These are phyloP conservation scores for Apamea epomidion DNA, from an alignment of 2,888 invertebrate species.

Conservation along the genomic window DNA sequence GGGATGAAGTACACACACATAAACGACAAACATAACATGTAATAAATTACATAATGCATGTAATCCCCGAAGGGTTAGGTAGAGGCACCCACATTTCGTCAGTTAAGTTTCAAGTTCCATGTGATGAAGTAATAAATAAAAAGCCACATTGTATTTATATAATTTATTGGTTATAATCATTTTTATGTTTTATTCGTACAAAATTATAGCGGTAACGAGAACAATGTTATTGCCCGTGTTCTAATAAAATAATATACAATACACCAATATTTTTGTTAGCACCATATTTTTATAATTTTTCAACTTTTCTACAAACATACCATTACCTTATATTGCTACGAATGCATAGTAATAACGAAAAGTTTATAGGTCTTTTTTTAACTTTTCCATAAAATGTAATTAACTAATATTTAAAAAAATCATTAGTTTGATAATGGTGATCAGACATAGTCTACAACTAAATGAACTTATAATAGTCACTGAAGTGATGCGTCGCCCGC, in stretches of 20 bases:
- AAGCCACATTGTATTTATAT: conserved; percentile 71
- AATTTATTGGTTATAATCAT: conserved; percentile 84
- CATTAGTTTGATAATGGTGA: conserved; percentile 78
- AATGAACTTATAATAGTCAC: conserved; percentile 77
- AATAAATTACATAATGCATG: background rate
- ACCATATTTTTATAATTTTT: conserved; percentile 85
- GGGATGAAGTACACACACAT: background rate
- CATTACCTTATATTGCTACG: conserved; percentile 86
- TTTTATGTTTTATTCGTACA: conserved; percentile 83
- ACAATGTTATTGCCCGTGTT: conserved; percentile 83
- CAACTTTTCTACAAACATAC: conserved; percentile 84
- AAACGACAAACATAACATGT: background rate
- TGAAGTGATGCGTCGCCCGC: conserved; percentile 68
- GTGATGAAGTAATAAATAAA: conserved; percentile 32
- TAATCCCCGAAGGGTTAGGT: too few relatives aligned
- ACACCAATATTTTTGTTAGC: conserved; percentile 89
- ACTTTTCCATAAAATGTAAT: conserved; percentile 77
- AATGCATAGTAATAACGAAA: conserved; percentile 84
- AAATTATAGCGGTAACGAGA: conserved; percentile 86
- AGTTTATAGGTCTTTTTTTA: conserved; percentile 83
- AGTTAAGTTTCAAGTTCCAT: background rate
- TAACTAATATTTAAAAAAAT: conserved; percentile 74
- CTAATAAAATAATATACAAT: conserved; percentile 83
- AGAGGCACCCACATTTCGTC: background rate
- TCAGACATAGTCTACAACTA: conserved; percentile 80